Percentiles rank a stretch among this genome's conserved stretches.
These are phyloP conservation scores for Drosophila serrata DNA, from an alignment of 1,140 invertebrate species.

Conservation along the genomic window DNA sequence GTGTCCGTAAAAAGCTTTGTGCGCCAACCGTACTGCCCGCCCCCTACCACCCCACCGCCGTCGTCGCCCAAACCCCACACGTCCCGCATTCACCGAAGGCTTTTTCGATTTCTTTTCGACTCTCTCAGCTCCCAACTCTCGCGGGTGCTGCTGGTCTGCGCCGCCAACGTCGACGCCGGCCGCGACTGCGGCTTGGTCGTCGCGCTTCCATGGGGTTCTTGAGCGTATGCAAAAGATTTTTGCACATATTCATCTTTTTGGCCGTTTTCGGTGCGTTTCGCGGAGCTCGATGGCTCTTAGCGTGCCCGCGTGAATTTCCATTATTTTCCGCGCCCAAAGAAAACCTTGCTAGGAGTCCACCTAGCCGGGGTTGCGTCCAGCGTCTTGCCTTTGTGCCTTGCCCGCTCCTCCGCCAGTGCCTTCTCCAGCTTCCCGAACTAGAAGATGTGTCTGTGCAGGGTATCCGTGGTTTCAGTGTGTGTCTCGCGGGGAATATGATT, in stretches of 20 bases:
- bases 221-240: conserved; percentile 85
- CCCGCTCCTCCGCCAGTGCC: not conserved
- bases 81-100: conserved; percentile 1
- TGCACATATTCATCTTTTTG: conserved; percentile 85
- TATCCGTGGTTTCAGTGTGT: not conserved
- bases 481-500: not conserved
- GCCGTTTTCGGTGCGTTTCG: conserved; percentile 85
- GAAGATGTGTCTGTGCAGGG: not conserved
- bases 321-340: conserved; percentile 73
- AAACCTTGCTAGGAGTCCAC: conserved; percentile 17
- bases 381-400: not conserved
- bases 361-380: conserved; percentile 11
- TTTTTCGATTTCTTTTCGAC: conserved; percentile 50
- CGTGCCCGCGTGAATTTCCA: conserved; percentile 58
- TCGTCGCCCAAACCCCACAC: not conserved
- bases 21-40: conserved; percentile 46
- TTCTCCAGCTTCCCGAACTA: not conserved
- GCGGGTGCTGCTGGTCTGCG: conserved; percentile 33
- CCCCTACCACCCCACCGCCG: conserved; percentile 16
- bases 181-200: conserved; percentile 50
- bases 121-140: conserved; percentile 45
- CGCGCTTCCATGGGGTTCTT: conserved; percentile 81
- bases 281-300: conserved; percentile 63
- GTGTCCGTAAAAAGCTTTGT: conserved; percentile 75
- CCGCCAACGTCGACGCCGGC: conserved; percentile 36